Evolutionary conservation across 1,140 invertebrate species (phyloP).

Genomic region (Calephelis nemesis): DNA sequence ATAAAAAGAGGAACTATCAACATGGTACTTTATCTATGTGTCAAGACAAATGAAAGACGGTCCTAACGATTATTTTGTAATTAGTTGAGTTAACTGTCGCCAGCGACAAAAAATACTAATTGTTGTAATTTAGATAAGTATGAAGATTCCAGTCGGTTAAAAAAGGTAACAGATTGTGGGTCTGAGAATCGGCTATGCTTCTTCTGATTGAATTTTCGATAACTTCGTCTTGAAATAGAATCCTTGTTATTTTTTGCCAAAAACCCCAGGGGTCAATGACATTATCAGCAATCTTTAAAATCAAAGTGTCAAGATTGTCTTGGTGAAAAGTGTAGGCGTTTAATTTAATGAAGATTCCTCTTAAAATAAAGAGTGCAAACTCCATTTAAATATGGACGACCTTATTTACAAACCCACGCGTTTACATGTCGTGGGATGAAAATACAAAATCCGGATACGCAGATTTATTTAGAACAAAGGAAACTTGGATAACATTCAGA

Average conservation of each 20-base stretch:
- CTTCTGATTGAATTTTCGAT: neutral
- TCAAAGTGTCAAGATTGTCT: neutral
- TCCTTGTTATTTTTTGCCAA: conserved; percentile 2
- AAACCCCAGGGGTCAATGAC: neutral
- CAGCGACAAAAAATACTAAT: no score
- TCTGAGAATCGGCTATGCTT: no score
- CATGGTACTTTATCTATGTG: no score
- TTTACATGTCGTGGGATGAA: conserved; percentile 2
- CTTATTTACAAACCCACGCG: conserved; percentile 10
- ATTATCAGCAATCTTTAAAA: neutral
- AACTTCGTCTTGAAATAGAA: conserved; percentile 4
- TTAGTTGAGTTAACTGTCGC: no score
- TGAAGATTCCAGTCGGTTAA: no score
- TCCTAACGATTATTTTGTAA: no score
- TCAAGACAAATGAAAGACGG: no score
- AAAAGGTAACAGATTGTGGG: no score
- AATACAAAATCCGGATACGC: conserved; percentile 6
- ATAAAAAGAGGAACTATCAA: no score
- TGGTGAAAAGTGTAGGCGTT: conserved; percentile 7
- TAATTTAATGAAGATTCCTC: conserved; percentile 6
- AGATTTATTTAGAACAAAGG: conserved; percentile 9
- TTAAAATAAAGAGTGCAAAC: conserved; percentile 11
- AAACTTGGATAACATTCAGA: neutral
- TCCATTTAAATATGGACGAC: conserved; percentile 15
- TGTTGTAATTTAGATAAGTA: no score